Evolutionary conservation across 2,797 vertebrate genomes (phyloP), one percentile per base, ranked within the genome.

Genomic region (Scarus forsteni): DNA sequence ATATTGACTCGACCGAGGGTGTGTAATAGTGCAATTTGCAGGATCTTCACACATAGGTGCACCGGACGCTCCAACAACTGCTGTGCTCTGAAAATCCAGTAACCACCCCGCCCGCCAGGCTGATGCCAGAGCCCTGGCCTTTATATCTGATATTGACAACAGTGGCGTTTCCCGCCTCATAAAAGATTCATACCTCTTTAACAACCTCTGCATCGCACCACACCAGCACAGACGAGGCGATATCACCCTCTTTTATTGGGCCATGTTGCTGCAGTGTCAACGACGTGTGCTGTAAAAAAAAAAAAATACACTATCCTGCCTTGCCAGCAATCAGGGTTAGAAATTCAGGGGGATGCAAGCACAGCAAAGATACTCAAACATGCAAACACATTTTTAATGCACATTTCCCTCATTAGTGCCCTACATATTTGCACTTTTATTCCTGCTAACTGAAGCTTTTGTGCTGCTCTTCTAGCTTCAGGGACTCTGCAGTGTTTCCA

Each of bases 181-280:
- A 86, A 93, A 94, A 93, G 80, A 92, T 93, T 93, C 76, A 93
- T 86, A 53, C 70, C 68, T 81, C 79, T 89, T 90, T 92, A 92
- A 93, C 85, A 86, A 85, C 83, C 82, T 67, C 80, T 70, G 75
- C 7, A 74, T 83, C 55, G 61, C 83, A 53, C 71, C 76, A 77
- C 35, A 18, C 76, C 38, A 84, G 77, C 62, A 65, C 80, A 79
- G 84, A 86, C 81, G 53, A 75, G 76, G 55, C 85, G 77, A 81
- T 87, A 85, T 88, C 80, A 62, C 68, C 70, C 59, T 87, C 79
- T 89, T 27, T 90, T 87, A 89, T 87, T 89, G 80, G 78, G 70
- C 58, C 74, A 82, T 80, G 77, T 92, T 91, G 84, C 87, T 83
- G 89, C 90, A 86, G 83, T 91, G 89, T 90, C 89, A 90, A 85